Base-by-base conservation (phyloP, 2,113 vertebrate species). In the Callorhinus ursinus region DNA sequence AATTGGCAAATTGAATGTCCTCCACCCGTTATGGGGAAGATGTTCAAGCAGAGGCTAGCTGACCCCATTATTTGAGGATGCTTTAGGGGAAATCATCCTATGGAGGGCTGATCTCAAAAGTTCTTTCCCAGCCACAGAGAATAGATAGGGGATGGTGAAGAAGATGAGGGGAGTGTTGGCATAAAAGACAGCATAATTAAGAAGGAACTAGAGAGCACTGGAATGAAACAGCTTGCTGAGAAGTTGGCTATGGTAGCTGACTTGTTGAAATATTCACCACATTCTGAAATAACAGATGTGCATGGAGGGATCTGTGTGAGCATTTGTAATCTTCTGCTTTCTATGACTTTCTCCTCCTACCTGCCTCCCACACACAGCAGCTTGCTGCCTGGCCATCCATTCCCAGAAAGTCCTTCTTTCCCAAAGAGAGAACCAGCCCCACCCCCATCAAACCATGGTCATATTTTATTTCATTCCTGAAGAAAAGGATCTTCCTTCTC, bases 211-310 rank as follows among this genome's bases (percentile, higher is more conserved):
- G 49, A 94, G 26, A 88, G 49, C 93, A 97, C 13, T 61, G 59
- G 46, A 80, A 51, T n/a, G 53, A 97, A 95, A 83, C 80, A 93
- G 63, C 18, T 59, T 89, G 55, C 49, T 96, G 94, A 88, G 96
- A 22, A 96, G 97, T 97, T 97, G 39, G 93, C 93, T 85, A 90
- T 67, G 42, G 71, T 80, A 96, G 96, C 93, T 95, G 95, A 97
- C 79, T 79, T 94, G 95, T 90, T 98, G 81, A 97, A 98, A 97
- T 96, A 96, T 96, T 95, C 89, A 95, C 97, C 88, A 96, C 81
- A 39, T 92, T 96, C 96, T 94, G 88, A 92, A 96, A 97, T 90
- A 96, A 95, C 97, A 97, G 92, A 92, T 98, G 97, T 93, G 67
- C 94, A 33, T 4, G 55, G 46, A 89, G 59, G 71, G 46, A 81